A percentile compares a stretch with the other conserved stretches of the same genome.
Evolutionary conservation across 2,797 vertebrate genomes (phyloP).

Genomic region (Scarus forsteni): DNA sequence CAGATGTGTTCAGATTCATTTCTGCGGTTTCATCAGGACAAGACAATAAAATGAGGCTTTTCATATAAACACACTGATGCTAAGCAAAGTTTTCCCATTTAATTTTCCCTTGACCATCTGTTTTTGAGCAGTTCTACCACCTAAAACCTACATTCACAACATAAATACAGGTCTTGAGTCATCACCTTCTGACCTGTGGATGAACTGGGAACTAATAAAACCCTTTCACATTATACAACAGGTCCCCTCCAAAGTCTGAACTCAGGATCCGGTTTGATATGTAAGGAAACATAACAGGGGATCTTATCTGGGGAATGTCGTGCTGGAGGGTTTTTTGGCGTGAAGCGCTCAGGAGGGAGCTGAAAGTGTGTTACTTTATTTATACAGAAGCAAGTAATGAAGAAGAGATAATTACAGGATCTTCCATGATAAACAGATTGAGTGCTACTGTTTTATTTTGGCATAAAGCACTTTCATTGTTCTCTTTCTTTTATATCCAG

Average conservation of each 20-base stretch:
- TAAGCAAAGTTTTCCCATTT: too few species aligned
- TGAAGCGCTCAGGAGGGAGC: slow-evolving; percentile 8
- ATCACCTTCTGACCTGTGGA: not conserved
- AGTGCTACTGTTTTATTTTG: not conserved
- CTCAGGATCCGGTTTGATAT: slow-evolving; percentile 3
- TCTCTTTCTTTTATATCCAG: not conserved
- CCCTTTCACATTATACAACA: not conserved
- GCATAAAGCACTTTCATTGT: not conserved
- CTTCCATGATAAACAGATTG: too few species aligned
- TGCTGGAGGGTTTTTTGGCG: slow-evolving; percentile 27
- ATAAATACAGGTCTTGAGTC: not conserved
- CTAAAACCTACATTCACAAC: too few species aligned
- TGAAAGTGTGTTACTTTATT: slow-evolving; percentile 6
- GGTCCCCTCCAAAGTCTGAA: slow-evolving; percentile 3
- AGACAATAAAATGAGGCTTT: too few species aligned
- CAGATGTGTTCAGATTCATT: too few species aligned
- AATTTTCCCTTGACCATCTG: too few species aligned
- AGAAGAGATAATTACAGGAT: too few species aligned
- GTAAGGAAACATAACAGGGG: not conserved
- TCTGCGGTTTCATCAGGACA: too few species aligned
- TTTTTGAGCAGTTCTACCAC: too few species aligned
- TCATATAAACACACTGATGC: too few species aligned
- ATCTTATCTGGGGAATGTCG: slow-evolving; percentile 51
- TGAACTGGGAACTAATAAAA: slow-evolving; percentile 1
- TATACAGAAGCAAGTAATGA: not conserved